Evolutionary conservation across 2,797 vertebrate species (phyloP), one percentile per base, ranked within the genome.

Genomic region (Brachyrhaphis roseni): DNA sequence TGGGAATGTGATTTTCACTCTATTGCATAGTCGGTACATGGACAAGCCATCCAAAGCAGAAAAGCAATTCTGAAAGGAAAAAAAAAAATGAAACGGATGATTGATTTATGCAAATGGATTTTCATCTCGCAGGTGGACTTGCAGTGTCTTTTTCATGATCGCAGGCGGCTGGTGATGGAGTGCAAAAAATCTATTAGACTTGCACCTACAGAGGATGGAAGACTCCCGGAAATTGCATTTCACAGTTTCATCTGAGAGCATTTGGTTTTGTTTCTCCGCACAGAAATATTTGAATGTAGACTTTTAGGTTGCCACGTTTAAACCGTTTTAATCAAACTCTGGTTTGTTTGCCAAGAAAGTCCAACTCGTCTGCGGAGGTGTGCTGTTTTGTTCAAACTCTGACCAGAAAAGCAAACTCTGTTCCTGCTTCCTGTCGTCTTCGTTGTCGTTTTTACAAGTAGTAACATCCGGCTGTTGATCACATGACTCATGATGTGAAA

Each of bases 1-100:
- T 2, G 20, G 66, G 41, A 70, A 70, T 43, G 23, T 70, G n/a
- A 15, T 55, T 75, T 78, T 71, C 36, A 74, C 41, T 78, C 59
- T 68, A 13, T 51, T 49, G 51, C 51, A 71, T 0, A 46, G 3
- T 46, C 78, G 26, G 8, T 64, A 31, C 1, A 1, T 11, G 72
- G 75, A 72, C 39, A n/a, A 76, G 72, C 31, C 57, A 71, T 72
- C 46, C 62, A 39, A 72, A 15, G 23, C 34, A 57, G 39, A 12
- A 26, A 70, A 8, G 49, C 66, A 43, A 41, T 70, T 70, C 23
- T 43, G 26, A 39, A 70, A 18, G 66, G 49, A 7, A 20, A 20
- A 47, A 20, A 20, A 5, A 49, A 26, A 0, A 68, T 68, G 8
- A 66, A 39, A 66, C 20, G 36, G 36, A 70, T 23, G 66, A 70